These are phyloP conservation scores for Whitmania pigra DNA, from an alignment of 1,140 invertebrate genomes.

Conservation along the genomic window DNA sequence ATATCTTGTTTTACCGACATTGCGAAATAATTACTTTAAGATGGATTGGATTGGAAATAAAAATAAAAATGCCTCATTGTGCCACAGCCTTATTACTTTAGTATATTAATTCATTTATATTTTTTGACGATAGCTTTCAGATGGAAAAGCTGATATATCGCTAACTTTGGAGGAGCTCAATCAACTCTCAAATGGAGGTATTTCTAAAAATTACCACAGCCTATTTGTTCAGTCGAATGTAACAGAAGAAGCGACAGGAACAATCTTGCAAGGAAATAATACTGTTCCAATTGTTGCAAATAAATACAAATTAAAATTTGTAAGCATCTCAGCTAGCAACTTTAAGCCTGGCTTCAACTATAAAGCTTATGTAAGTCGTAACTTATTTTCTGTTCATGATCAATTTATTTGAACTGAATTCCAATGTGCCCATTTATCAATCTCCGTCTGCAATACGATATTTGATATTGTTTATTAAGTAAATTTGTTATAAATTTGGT, in stretches of 20 bases:
- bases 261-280: neutral
- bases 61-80: too few species aligned
- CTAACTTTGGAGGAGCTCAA: neutral
- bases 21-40: too few species aligned
- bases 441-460: neutral
- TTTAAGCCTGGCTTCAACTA: slow-evolving; percentile 78
- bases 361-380: neutral
- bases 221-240: slow-evolving; percentile 11
- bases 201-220: neutral
- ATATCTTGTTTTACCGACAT: too few species aligned
- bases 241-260: slow-evolving; percentile 13
- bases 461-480: neutral
- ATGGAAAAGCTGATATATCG: neutral
- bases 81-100: too few species aligned
- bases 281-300: neutral
- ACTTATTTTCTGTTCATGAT: neutral
- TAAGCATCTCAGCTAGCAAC: slow-evolving; percentile 50
- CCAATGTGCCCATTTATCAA: neutral
- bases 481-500: too few species aligned
- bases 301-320: neutral
- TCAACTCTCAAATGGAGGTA: neutral
- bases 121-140: neutral
- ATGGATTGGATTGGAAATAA: too few species aligned
- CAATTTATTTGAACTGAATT: neutral
- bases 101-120: too few species aligned